Base-by-base conservation (phyloP, 1,140 invertebrate genomes). In the Bicyclus anynana region DNA sequence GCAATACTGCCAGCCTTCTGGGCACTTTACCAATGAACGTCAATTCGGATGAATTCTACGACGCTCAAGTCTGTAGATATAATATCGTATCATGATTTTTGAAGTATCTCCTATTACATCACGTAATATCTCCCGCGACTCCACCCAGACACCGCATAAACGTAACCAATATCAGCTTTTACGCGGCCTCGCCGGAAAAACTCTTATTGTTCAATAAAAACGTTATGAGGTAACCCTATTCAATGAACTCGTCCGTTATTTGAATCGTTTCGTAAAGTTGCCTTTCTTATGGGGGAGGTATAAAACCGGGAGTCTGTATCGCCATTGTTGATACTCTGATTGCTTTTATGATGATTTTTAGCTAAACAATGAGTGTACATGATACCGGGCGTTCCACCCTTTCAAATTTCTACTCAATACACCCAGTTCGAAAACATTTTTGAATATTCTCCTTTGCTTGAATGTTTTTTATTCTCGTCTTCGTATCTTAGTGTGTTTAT, bases 191-290 rank as follows among this genome's bases (percentile, higher is more conserved):
- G 65, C 71, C 72, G 66, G 67, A 73, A 74, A 70, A 71, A 72
- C 69, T 77, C 80, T 77, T 80, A 82, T 80, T 76, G 80, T 80
- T 79, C 79, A 81, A 84, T 87, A 84, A 87, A 87, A 87, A 84
- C 80, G 77, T 84, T 84, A 84, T 74, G 81, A 87, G 84, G 74
- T 82, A 77, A 83, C 76, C 78, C 72, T 81, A 82, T 84, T 84
- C 73, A 87, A 82, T 84, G 80, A 80, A 79, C 71, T 73, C 68
- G 65, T 65, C 71, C 65, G 74, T 82, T 84, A 87, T 85, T 85
- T 79, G 78, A 80, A 84, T 78, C 84, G 70, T 78, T 80, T 79
- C 64, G 68, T 71, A 77, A 77, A 76, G 76, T 77, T 78, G 59
- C 65, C 60, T 73, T 79, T 77, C 73, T 74, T 80, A 69, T 72